Evolutionary conservation across 1,140 invertebrate genomes (phyloP).

Genomic region (Brachionus calyciflorus): DNA sequence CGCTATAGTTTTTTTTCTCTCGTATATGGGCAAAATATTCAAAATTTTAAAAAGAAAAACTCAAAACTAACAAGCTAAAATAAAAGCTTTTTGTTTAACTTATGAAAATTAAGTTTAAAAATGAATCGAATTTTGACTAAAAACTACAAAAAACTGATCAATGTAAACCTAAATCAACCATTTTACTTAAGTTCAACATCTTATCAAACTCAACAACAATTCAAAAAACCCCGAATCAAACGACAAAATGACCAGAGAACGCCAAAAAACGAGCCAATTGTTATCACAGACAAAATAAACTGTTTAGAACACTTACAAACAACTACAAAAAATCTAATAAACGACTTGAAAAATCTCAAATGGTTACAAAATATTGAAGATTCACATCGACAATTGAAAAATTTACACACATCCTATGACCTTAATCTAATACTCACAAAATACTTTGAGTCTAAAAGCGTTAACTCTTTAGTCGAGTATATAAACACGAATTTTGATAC

Average conservation of each 20-base stretch:
- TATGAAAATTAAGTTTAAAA: not conserved
- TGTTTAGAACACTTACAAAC: constrained; percentile 1
- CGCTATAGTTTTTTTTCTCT: no score
- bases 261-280: not conserved
- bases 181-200: not conserved
- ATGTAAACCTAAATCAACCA: not conserved
- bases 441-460: not conserved
- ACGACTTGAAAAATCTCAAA: constrained; percentile 4
- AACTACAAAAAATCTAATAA: not conserved
- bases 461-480: not conserved
- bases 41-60: no score
- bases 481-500: not conserved
- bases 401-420: not conserved
- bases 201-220: constrained; percentile 15
- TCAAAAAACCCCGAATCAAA: constrained; percentile 16
- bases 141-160: not conserved
- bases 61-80: no score
- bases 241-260: not conserved
- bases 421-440: not conserved
- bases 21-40: no score
- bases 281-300: not conserved
- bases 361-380: constrained; percentile 23
- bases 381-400: constrained; percentile 4
- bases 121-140: not conserved
- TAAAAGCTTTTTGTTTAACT: not conserved